phyloP scores from a whole-genome alignment of 2,888 invertebrate species.

The Esperia sulphurella region DNA sequence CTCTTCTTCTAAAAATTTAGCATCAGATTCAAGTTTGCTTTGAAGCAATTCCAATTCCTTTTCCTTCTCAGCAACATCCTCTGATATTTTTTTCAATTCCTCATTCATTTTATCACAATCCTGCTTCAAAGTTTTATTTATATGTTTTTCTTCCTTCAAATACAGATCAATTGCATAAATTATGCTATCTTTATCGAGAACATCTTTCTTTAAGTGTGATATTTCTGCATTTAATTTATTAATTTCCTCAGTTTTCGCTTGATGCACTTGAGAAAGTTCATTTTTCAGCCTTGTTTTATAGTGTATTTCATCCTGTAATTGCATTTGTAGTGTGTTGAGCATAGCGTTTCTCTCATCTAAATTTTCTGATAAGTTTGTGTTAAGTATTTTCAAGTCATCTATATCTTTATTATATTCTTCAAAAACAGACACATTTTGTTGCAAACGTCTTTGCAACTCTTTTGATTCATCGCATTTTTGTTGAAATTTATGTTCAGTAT shows the following conservation, averaged over 20 bases:
- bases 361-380: constrained; percentile 30
- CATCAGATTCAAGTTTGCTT: constrained; percentile 20
- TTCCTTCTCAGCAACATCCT: constrained; percentile 26
- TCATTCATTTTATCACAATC: constrained; percentile 25
- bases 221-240: constrained; percentile 25
- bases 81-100: constrained; percentile 21
- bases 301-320: constrained; percentile 49
- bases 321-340: constrained; percentile 42
- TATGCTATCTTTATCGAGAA: constrained; percentile 33
- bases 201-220: constrained; percentile 21
- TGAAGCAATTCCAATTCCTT: constrained; percentile 23
- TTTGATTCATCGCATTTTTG: constrained; percentile 35
- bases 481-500: constrained; percentile 32
- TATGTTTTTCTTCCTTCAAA: constrained; percentile 29
- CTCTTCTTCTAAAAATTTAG: constrained; percentile 24
- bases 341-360: constrained; percentile 46
- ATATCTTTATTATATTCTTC: constrained; percentile 39
- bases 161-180: constrained; percentile 30
- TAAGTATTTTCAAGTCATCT: constrained; percentile 29
- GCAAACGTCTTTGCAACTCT: constrained; percentile 33
- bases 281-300: constrained; percentile 42
- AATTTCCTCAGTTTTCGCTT: constrained; percentile 28
- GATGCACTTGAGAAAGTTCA: constrained; percentile 31
- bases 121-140: constrained; percentile 20
- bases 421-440: constrained; percentile 27